These are phyloP conservation scores for Lophochroa leadbeateri DNA, from an alignment of 2,113 vertebrate genomes.

Conservation along the genomic window DNA sequence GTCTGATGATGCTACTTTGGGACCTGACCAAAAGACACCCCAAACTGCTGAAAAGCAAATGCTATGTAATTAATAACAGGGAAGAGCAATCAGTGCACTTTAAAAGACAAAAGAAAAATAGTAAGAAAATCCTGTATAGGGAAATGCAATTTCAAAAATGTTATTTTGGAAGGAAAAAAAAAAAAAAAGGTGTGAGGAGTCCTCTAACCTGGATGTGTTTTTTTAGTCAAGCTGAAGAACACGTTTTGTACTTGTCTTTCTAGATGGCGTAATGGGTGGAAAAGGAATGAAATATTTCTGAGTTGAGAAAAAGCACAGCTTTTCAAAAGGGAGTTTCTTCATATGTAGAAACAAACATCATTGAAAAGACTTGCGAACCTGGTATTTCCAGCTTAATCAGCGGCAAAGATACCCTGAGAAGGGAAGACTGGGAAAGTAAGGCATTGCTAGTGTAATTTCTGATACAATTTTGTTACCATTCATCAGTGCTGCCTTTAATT, in stretches of 20 bases:
- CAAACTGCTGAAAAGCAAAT: background rate
- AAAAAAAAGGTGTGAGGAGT: background rate
- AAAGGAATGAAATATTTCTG: background rate
- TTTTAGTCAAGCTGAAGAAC: background rate
- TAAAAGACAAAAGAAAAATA: background rate
- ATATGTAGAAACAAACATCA: background rate
- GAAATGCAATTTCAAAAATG: background rate
- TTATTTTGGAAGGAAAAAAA: background rate
- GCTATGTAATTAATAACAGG: rapidly evolving
- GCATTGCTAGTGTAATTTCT: background rate
- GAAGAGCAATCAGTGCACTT: background rate
- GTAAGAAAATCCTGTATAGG: background rate
- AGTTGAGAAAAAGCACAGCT: background rate
- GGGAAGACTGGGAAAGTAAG: background rate
- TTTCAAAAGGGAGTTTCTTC: background rate
- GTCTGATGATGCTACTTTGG: background rate
- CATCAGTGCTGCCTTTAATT: background rate
- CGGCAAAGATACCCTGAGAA: background rate
- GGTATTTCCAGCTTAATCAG: background rate
- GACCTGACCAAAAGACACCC: background rate
- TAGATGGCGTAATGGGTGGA: background rate
- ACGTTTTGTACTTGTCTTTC: background rate
- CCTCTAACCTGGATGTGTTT: background rate
- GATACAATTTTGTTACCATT: background rate
- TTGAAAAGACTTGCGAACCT: background rate